Base-by-base conservation (phyloP, 1,140 invertebrate species). In the Agrilus planipennis region DNA sequence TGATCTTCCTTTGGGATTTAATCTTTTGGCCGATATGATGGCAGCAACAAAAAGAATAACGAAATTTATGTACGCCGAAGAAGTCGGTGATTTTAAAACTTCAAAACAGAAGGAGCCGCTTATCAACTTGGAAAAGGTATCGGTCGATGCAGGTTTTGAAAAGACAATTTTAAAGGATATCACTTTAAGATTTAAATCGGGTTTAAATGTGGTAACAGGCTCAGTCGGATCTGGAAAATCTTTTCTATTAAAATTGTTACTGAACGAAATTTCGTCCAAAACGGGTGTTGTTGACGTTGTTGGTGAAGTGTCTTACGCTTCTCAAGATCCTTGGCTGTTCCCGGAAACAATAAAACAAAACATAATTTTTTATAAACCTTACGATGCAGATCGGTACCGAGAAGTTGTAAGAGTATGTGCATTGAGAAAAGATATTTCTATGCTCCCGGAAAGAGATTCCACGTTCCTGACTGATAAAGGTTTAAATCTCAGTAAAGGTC, bases 401-500 rank as follows among this genome's bases (percentile, higher is more conserved):
- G 70, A 72, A 59, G 74, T 84, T 3, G 55, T 73, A 12, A 60
- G 61, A 55, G 72, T 70, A 10, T 79, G 76, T 49, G 72, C 75
- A 6, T 60, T 83, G 4, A 61, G 67, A 28, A 71, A 70, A 47
- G 87, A 89, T 57, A 72, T 89, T 41, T 76, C 76, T 47, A 66
- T 72, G 42, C 71, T 80, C 45, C 68, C 72, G 12, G 62, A 72
- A 45, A 77, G 81, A 15, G 88, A 90, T 52, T 68, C 75, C 49
- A 89, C 86, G 0, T 63, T 85, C n/a, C 80, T 91, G 4, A 85
- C 84, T 23, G 88, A 92, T 52, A 70, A 79, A 59, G 88, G 88
- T 32, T 70, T 77, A 11, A 77, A 76, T 18, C 60, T 88, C 3
- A 86, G 81, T 50, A 86, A 85, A 18, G 87, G 92, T 30, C 92